These are phyloP conservation scores for Ctenicera cuprea DNA, from an alignment of 2,888 invertebrate species.

Conservation along the genomic window DNA sequence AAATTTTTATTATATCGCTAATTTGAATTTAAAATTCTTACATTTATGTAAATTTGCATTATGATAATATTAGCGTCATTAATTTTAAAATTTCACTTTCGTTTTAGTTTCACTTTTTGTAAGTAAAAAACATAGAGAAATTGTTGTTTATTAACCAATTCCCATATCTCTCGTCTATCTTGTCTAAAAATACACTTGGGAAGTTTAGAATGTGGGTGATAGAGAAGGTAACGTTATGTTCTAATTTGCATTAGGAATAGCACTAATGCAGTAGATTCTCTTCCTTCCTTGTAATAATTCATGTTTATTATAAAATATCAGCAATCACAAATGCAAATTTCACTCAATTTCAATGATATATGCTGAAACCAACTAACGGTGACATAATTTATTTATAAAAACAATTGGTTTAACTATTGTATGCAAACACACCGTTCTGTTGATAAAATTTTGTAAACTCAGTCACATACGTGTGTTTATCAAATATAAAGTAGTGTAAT, in stretches of 20 bases:
- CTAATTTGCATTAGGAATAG: not conserved
- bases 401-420: too few relatives aligned
- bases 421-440: too few relatives aligned
- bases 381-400: too few relatives aligned
- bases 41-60: slow-evolving; percentile 9
- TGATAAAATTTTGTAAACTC: too few relatives aligned
- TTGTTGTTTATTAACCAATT: slow-evolving; percentile 18
- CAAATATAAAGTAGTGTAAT: too few relatives aligned
- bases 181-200: not conserved
- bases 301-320: not conserved
- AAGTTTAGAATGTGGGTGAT: slow-evolving; percentile 23
- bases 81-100: slow-evolving; percentile 28
- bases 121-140: slow-evolving; percentile 9
- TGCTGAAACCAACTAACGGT: too few relatives aligned
- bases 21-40: slow-evolving; percentile 17
- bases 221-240: not conserved
- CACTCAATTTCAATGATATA: too few relatives aligned
- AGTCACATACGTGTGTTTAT: too few relatives aligned
- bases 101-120: slow-evolving; percentile 22
- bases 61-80: slow-evolving; percentile 15
- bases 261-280: not conserved
- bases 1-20: slow-evolving; percentile 13
- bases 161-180: slow-evolving; percentile 18
- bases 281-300: slow-evolving; percentile 3
- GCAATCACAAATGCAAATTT: not conserved